phyloP scores from a whole-genome alignment of 1,140 invertebrate genomes.

The Drosophila kohkoa region DNA sequence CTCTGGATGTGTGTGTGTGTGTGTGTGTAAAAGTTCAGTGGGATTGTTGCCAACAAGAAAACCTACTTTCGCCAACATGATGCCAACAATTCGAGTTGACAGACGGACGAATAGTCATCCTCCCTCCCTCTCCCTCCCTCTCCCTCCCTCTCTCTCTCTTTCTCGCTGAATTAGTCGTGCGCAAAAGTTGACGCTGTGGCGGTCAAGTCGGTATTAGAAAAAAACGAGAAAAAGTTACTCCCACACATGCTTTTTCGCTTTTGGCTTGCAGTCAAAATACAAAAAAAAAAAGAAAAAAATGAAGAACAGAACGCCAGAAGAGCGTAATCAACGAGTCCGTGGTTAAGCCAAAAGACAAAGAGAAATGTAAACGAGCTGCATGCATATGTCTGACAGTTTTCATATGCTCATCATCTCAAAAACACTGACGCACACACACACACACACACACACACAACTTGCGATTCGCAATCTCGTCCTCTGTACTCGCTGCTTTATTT shows the following conservation, averaged over 20 bases:
- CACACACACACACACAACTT: too few relatives aligned
- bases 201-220: conserved; percentile 38
- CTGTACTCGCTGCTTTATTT: neutral
- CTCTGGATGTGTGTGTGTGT: neutral
- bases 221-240: conserved; percentile 2
- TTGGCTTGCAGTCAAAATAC: conserved; percentile 4
- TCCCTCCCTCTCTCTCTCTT: neutral
- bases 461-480: neutral
- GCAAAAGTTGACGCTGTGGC: conserved; percentile 28
- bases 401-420: conserved; percentile 7
- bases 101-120: neutral
- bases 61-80: conserved; percentile 59
- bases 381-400: conserved; percentile 2
- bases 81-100: conserved; percentile 38
- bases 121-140: neutral
- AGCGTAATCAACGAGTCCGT: conserved; percentile 7
- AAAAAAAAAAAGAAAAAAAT: neutral
- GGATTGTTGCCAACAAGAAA: conserved; percentile 58
- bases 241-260: neutral
- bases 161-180: conserved; percentile 25
- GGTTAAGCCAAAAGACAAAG: conserved; percentile 5
- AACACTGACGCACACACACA: neutral
- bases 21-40: conserved; percentile 26
- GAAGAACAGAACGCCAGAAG: neutral
- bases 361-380: conserved; percentile 14